Evolutionary conservation across 2,113 vertebrate genomes (phyloP).

Genomic region (Puffinus mauretanicus): DNA sequence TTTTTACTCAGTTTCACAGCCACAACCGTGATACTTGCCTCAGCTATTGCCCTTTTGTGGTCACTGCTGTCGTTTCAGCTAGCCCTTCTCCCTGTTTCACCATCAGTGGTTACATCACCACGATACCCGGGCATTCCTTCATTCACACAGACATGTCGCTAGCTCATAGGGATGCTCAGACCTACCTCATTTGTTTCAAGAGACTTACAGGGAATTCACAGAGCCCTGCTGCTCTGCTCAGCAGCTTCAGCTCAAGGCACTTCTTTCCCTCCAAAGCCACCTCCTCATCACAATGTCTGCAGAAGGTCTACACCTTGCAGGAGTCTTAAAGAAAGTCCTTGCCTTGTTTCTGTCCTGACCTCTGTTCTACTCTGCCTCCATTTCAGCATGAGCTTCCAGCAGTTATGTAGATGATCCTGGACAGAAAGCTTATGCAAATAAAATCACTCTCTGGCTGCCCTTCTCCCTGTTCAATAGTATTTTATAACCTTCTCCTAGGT

Average conservation of each 20-base stretch:
- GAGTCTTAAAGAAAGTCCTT: not conserved
- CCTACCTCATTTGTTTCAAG: not conserved
- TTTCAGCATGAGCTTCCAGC: not conserved
- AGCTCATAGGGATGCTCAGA: not conserved
- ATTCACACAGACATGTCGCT: fast-evolving
- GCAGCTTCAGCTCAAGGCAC: not conserved
- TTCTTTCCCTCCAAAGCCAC: not conserved
- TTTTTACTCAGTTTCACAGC: not conserved
- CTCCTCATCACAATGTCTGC: not conserved
- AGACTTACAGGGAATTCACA: not conserved
- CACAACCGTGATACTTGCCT: not conserved
- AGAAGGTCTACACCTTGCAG: not conserved
- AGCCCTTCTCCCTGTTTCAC: not conserved
- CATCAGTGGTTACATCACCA: not conserved
- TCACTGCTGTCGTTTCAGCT: not conserved
- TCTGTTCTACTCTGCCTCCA: not conserved
- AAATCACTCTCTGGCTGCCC: not conserved
- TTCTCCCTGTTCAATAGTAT: not conserved
- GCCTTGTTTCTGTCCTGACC: not conserved
- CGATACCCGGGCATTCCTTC: not conserved
- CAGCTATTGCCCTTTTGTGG: not conserved
- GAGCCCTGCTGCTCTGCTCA: not conserved
- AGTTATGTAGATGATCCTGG: not conserved
- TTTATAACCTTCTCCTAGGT: not conserved
- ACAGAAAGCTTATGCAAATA: not conserved